Base-by-base conservation (phyloP, 2,888 invertebrate genomes). In the Apodemia zela region DNA sequence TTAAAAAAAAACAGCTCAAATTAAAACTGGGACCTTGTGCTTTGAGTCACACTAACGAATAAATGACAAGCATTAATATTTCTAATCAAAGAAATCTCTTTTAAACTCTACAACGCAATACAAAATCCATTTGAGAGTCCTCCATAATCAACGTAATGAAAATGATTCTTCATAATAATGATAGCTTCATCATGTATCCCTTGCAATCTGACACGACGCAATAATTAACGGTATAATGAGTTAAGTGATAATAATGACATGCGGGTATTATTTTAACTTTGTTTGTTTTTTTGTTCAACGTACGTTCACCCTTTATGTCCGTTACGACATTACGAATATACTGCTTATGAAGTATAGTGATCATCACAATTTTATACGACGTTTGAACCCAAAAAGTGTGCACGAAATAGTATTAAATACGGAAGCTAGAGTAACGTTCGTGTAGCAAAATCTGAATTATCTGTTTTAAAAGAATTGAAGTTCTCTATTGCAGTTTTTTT, bases 191-290 rank as follows among this genome's bases (percentile, higher is more conserved):
- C 85, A 85, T 81, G 81, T 82, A 84, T 83, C 81, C 82, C 82
- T 54, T 54, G 54, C 85, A 90, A 89, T 90, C 89, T 87, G 87
- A 85, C 75, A 78, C 82, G 80, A 82, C 80, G 80, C 67, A 78
- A 80, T 89, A 87, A 89, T 89, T 89, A 89, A 86, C 79, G 78
- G 74, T 75, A 76, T 87, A 86, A 87, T 87, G 84, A 82, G 81
- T 82, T 87, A 87, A 89, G 85, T 88, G 87, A 82, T 84, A 82
- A 81, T 87, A 88, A 89, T 86, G 87, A 83, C 87, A 89, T 88
- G 88, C 89, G 88, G 89, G 89, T 72, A 60, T 67, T 68, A 68
- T 72, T 72, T 72, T 71, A 73, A 63, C 47, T 70, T 68, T 77
- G 77, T 76, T 79, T 86, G 84, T 82, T 79, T 73, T 81, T 85